A percentile compares a stretch with the other conserved stretches of the same genome.
These are phyloP conservation scores for Anhinga anhinga DNA, from an alignment of 2,113 vertebrate species.

Conservation along the genomic window DNA sequence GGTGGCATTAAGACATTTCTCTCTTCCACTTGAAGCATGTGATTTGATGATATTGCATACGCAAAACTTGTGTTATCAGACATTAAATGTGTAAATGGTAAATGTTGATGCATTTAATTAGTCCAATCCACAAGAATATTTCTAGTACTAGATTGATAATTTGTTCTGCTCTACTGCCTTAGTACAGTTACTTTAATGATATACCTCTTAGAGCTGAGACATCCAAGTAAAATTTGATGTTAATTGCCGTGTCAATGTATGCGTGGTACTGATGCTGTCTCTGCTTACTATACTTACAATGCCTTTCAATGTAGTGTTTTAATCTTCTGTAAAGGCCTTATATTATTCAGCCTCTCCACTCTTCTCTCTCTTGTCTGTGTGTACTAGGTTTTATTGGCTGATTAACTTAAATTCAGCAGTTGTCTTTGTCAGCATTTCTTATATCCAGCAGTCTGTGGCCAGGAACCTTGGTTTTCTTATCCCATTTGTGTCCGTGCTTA, in stretches of 20 bases:
- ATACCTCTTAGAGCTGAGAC: not conserved
- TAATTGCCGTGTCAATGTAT: not conserved
- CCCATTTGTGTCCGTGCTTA: conserved; percentile 85
- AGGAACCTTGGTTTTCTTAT: conserved; percentile 87
- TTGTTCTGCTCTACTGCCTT: not conserved
- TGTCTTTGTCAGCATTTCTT: conserved; percentile 90
- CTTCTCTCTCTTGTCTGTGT: not conserved
- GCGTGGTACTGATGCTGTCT: not conserved
- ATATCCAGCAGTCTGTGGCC: conserved; percentile 85
- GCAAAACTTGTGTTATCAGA: not conserved
- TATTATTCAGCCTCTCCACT: not conserved
- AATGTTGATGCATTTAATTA: conserved; percentile 7
- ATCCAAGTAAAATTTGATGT: not conserved
- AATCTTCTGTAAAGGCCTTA: not conserved
- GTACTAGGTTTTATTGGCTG: conserved; percentile 89
- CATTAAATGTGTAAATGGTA: not conserved
- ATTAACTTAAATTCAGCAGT: conserved; percentile 85
- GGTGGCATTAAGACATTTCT: not conserved
- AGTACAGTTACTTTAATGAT: not conserved
- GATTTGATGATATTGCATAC: not conserved
- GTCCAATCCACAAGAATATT: not conserved
- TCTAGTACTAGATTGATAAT: not conserved
- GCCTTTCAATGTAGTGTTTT: not conserved
- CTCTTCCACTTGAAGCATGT: not conserved
- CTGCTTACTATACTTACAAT: not conserved